Conservation (phyloP, 1,140 invertebrate genomes). For the Maconellicoccus hirsutus region DNA sequence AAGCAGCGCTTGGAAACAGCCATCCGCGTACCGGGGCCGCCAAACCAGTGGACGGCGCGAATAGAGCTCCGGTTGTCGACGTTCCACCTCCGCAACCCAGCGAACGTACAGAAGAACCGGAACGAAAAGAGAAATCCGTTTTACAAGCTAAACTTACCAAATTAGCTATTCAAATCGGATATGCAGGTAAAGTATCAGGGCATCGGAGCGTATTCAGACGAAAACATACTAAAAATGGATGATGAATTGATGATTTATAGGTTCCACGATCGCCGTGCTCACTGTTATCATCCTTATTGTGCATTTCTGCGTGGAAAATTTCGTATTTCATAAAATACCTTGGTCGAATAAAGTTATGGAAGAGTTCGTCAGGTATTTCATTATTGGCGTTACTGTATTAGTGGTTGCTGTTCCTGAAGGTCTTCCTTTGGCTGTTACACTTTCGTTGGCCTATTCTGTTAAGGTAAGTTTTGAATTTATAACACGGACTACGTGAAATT, state of each 20-base stretch:
- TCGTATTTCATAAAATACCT: constrained; percentile 56
- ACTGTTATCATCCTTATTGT: constrained; percentile 94
- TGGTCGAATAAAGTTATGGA: constrained; percentile 75
- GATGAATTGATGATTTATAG: constrained; percentile 33
- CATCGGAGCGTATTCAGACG: too few species aligned
- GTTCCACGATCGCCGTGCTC: constrained; percentile 91
- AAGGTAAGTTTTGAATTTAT: constrained; percentile 78
- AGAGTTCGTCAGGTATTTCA: constrained; percentile 90
- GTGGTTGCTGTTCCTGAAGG: constrained; percentile 99
- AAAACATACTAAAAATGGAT: too few species aligned
- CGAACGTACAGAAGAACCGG: constrained; percentile 29
- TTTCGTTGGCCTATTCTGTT: constrained; percentile 96
- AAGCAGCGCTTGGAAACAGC: constrained; percentile 12
- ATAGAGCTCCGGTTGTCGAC: not conserved
- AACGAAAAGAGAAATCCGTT: constrained; percentile 92
- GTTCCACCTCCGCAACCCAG: not conserved
- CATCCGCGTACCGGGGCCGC: not conserved
- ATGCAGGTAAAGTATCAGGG: constrained; percentile 77
- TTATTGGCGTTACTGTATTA: constrained; percentile 98
- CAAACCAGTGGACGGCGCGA: not conserved
- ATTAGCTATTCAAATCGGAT: constrained; percentile 97
- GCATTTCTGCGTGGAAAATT: constrained; percentile 85
- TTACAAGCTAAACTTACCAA: constrained; percentile 98
- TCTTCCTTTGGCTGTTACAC: constrained; percentile 91
- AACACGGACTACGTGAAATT: too few species aligned